Percentiles rank a stretch among this genome's conserved stretches.
phyloP scores from a whole-genome alignment of 2,113 vertebrate genomes.

The Diphyllodes magnificus region DNA sequence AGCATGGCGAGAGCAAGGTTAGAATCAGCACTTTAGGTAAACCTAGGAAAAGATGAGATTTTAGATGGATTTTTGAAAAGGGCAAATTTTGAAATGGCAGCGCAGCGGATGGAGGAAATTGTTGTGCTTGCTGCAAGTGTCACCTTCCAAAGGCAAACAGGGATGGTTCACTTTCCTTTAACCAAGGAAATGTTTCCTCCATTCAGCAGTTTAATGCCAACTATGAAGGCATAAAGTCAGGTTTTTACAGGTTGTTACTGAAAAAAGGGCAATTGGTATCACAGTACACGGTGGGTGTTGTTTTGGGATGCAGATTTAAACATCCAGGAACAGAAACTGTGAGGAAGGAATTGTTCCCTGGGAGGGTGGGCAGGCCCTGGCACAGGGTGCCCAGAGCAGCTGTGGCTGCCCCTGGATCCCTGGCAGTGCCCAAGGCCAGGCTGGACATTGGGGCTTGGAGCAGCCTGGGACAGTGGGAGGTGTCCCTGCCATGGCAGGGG shows the following conservation, averaged over 20 bases:
- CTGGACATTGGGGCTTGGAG: not conserved
- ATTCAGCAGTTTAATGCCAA: not conserved
- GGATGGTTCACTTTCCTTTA: not conserved
- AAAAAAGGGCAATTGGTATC: not conserved
- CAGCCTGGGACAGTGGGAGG: not conserved
- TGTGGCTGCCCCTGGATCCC: not conserved
- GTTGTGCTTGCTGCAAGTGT: not conserved
- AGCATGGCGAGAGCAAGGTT: not conserved
- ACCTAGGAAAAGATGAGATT: not conserved
- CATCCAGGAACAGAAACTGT: not conserved
- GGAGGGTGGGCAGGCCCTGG: not conserved
- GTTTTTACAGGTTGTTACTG: not conserved
- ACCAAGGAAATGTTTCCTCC: not conserved
- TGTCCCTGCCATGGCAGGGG: not conserved
- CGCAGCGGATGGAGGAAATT: not conserved
- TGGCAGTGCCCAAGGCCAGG: not conserved
- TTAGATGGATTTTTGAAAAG: constrained; percentile 32
- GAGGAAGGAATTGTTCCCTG: not conserved
- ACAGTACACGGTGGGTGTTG: accelerated
- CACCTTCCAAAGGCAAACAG: not conserved
- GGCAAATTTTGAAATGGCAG: not conserved
- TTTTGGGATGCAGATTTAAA: not conserved
- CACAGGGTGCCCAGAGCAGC: not conserved
- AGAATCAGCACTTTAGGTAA: not conserved
- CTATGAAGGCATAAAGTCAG: not conserved